phyloP scores from a whole-genome alignment of 2,797 vertebrate genomes.

The Coracias cyanogaster region DNA sequence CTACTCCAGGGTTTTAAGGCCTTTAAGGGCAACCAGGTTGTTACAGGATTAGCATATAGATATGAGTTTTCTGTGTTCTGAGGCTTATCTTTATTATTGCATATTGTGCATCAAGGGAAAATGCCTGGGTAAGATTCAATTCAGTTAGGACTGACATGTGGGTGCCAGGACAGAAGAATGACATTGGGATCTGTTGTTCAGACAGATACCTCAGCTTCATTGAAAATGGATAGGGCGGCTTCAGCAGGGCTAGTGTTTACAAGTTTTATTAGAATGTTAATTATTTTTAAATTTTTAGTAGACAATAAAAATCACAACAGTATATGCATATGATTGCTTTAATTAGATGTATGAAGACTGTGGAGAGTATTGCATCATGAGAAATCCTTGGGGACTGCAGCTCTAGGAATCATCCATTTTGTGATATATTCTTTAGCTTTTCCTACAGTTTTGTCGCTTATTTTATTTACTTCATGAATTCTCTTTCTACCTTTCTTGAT shows the following conservation, averaged over 20 bases:
- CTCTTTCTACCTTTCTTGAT: background rate
- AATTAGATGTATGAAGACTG: background rate
- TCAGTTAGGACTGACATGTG: background rate
- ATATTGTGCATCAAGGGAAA: background rate
- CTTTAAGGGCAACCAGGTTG: background rate
- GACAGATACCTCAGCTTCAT: background rate
- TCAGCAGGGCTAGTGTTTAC: background rate
- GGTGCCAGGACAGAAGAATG: background rate
- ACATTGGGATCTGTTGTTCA: background rate
- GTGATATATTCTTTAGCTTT: background rate
- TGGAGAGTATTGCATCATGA: background rate
- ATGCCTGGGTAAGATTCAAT: background rate
- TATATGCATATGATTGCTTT: background rate
- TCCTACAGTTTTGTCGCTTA: background rate
- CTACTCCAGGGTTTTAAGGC: background rate
- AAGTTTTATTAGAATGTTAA: background rate
- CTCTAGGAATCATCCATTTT: background rate
- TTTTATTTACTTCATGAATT: background rate
- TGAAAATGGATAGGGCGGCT: background rate
- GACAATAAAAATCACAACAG: background rate
- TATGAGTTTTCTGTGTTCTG: background rate
- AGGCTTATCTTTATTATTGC: slow-evolving; percentile 21
- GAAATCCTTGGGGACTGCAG: background rate
- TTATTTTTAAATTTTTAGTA: background rate
- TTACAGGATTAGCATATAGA: background rate